Conservation (phyloP, 1,140 invertebrate genomes). For the Caenorhabditis tropicalis region DNA sequence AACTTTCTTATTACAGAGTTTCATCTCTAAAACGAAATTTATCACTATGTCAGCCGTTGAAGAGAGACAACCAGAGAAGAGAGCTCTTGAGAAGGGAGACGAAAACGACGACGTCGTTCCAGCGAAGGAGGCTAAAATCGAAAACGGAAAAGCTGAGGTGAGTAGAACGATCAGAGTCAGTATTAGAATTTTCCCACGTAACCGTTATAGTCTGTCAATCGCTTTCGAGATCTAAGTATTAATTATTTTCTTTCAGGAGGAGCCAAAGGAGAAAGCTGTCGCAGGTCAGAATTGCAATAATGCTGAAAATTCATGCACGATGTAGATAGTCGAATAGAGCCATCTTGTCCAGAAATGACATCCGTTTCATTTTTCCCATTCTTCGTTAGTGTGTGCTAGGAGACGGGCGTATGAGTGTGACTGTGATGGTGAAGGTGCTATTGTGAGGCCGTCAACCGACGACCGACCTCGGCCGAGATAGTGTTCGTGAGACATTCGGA, state of each 20-base stretch:
- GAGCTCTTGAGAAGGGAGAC: slow-evolving; percentile 48
- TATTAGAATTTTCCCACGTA: neutral
- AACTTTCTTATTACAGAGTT: neutral
- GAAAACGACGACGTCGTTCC: slow-evolving; percentile 48
- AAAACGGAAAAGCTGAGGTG: slow-evolving; percentile 52
- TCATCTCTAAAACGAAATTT: neutral
- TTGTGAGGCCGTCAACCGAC: slow-evolving; percentile 33
- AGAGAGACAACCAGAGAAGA: slow-evolving; percentile 48
- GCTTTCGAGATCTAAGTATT: neutral
- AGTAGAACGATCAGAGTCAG: neutral
- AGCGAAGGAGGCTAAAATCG: slow-evolving; percentile 46
- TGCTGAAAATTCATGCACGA: neutral
- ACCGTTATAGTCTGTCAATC: neutral
- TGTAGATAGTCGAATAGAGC: neutral
- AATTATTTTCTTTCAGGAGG: slow-evolving; percentile 41
- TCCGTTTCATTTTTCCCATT: neutral
- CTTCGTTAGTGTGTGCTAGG: slow-evolving; percentile 21
- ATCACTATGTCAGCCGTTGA: slow-evolving; percentile 48
- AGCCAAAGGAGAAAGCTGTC: slow-evolving; percentile 7
- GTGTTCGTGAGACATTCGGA: slow-evolving; percentile 39
- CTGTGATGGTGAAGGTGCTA: slow-evolving; percentile 30
- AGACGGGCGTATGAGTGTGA: slow-evolving; percentile 11
- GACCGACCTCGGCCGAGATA: slow-evolving; percentile 42
- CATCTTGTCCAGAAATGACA: neutral
- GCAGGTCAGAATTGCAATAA: slow-evolving; percentile 26